Percentiles rank a stretch among this genome's conserved stretches.
These are phyloP conservation scores for Psilopogon haemacephalus DNA, from an alignment of 2,113 vertebrate genomes.

Conservation along the genomic window DNA sequence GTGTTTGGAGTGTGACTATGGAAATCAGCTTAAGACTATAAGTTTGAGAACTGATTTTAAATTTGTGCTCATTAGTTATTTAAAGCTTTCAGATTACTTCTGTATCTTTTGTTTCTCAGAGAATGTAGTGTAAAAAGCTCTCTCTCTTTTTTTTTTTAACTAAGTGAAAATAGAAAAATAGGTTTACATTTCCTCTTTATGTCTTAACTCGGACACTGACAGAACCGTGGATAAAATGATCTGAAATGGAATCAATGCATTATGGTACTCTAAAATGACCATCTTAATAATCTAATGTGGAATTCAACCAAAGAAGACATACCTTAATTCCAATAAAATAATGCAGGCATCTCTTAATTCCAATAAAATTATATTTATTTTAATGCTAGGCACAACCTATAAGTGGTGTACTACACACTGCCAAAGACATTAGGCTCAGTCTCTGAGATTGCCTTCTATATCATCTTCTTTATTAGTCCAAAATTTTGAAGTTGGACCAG, in stretches of 20 bases:
- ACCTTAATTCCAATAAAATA: neutral
- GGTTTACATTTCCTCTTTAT: neutral
- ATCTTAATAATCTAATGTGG: neutral
- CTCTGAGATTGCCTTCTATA: neutral
- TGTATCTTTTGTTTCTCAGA: neutral
- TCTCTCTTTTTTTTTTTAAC: neutral
- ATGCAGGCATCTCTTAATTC: neutral
- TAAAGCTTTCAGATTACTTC: neutral
- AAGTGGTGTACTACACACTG: neutral
- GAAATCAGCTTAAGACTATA: neutral
- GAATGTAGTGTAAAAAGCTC: neutral
- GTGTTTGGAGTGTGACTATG: neutral
- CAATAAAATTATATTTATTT: neutral
- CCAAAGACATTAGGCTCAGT: neutral
- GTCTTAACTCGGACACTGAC: neutral
- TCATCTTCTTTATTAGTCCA: neutral
- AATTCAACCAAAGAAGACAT: neutral
- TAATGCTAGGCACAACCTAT: rapidly evolving
- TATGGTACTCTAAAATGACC: neutral
- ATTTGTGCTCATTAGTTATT: neutral
- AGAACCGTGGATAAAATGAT: neutral
- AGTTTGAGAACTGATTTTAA: neutral
- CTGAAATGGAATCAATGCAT: neutral
- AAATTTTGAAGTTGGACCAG: neutral
- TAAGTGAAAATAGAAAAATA: neutral